Conservation (phyloP, 2,797 vertebrate genomes). For the Brotula barbata region DNA sequence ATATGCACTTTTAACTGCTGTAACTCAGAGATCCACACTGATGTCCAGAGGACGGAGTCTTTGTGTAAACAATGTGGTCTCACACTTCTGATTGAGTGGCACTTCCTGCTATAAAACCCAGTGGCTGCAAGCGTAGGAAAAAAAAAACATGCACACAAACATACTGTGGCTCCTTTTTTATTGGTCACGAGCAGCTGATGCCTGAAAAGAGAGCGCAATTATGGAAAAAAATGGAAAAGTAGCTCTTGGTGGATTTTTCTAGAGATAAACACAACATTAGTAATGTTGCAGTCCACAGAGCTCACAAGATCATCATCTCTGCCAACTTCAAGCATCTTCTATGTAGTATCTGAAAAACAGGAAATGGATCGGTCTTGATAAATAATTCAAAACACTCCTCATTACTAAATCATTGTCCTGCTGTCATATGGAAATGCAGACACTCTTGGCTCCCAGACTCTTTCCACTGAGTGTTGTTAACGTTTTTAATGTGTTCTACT, state of each 20-base stretch:
- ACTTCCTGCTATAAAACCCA: constrained; percentile 51
- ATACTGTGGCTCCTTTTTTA: constrained; percentile 56
- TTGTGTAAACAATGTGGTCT: constrained; percentile 36
- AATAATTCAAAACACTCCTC: constrained; percentile 65
- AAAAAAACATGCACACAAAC: constrained; percentile 35
- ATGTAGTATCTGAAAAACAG: constrained; percentile 56
- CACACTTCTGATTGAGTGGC: constrained; percentile 22
- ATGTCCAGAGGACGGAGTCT: constrained; percentile 12
- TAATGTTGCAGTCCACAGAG: not conserved
- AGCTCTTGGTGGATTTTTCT: not conserved
- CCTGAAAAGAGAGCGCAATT: constrained; percentile 23
- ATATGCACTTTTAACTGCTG: not conserved
- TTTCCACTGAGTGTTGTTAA: constrained; percentile 19
- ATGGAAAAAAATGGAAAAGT: constrained; percentile 9
- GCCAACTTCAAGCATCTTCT: constrained; percentile 33
- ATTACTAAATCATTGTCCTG: constrained; percentile 68
- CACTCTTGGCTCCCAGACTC: constrained; percentile 25
- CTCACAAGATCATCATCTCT: constrained; percentile 34
- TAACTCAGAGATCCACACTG: too few relatives aligned
- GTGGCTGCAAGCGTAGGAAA: constrained; percentile 25
- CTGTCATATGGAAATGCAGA: constrained; percentile 55
- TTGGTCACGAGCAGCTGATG: constrained; percentile 46
- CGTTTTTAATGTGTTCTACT: not conserved
- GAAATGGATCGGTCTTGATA: constrained; percentile 62
- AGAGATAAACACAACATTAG: not conserved